These are phyloP conservation scores for Premnoplex brunnescens DNA, from an alignment of 2,797 vertebrate genomes.

Conservation along the genomic window DNA sequence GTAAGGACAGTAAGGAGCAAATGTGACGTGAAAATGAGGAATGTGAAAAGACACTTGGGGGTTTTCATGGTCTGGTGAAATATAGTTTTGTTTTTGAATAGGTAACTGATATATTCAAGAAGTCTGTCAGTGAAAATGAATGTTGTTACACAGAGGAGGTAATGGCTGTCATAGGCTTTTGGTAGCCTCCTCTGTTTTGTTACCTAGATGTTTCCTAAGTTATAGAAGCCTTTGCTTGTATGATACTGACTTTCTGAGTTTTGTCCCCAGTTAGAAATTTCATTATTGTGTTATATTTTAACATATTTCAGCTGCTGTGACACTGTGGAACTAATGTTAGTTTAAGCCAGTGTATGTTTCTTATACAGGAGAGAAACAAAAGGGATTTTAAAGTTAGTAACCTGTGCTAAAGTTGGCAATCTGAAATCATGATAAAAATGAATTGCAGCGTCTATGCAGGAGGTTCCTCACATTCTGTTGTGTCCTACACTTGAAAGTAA, in stretches of 20 bases:
- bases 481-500: not conserved
- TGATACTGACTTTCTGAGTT: not conserved
- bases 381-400: not conserved
- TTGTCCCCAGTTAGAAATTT: not conserved
- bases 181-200: not conserved
- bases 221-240: not conserved
- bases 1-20: not conserved
- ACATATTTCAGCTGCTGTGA: not conserved
- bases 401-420: not conserved
- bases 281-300: not conserved
- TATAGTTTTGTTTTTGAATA: not conserved
- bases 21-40: not conserved
- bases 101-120: not conserved
- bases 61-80: not conserved
- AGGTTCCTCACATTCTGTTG: not conserved
- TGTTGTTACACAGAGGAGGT: not conserved
- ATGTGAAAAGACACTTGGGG: rapidly evolving
- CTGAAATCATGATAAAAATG: not conserved
- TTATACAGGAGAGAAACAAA: not conserved
- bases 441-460: not conserved
- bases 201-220: not conserved
- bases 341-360: not conserved
- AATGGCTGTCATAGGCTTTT: not conserved
- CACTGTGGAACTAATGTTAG: not conserved
- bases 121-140: not conserved